These are phyloP conservation scores for Scytalopus superciliaris DNA, from an alignment of 2,113 vertebrate genomes.

Conservation along the genomic window DNA sequence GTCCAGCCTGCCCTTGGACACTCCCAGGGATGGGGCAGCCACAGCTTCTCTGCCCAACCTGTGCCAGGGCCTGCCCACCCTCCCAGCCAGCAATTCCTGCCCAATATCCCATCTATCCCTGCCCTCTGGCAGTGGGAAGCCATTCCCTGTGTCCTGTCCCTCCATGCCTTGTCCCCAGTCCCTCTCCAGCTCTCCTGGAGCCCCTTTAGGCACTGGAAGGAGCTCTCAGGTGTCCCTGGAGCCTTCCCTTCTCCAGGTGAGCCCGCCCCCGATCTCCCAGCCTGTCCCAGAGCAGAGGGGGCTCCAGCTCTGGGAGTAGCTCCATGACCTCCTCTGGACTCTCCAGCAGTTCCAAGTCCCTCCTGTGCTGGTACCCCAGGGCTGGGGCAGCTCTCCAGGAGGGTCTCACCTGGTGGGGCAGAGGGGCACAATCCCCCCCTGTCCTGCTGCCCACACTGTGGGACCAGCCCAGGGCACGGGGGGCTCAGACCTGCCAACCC, in stretches of 20 bases:
- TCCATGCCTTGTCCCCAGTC: background rate
- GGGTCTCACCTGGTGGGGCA: background rate
- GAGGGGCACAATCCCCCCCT: background rate
- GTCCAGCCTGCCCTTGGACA: background rate
- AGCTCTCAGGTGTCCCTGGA: background rate
- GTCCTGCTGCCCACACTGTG: no score
- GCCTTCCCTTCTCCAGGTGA: background rate
- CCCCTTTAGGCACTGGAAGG: background rate
- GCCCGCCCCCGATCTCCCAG: background rate
- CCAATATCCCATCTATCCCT: background rate
- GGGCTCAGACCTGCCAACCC: background rate
- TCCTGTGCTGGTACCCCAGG: background rate
- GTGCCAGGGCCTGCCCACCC: background rate
- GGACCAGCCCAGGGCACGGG: background rate
- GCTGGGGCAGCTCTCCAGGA: background rate
- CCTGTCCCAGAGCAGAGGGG: background rate
- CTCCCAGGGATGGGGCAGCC: background rate
- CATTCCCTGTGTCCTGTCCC: background rate
- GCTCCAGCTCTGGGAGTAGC: no score
- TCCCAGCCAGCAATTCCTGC: background rate
- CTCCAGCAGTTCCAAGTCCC: background rate
- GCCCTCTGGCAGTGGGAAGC: background rate
- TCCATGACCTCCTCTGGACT: no score
- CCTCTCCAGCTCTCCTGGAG: background rate
- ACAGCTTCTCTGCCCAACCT: background rate